Evolutionary conservation across 2,888 invertebrate species (phyloP).

Genomic region (Zelleria hepariella): DNA sequence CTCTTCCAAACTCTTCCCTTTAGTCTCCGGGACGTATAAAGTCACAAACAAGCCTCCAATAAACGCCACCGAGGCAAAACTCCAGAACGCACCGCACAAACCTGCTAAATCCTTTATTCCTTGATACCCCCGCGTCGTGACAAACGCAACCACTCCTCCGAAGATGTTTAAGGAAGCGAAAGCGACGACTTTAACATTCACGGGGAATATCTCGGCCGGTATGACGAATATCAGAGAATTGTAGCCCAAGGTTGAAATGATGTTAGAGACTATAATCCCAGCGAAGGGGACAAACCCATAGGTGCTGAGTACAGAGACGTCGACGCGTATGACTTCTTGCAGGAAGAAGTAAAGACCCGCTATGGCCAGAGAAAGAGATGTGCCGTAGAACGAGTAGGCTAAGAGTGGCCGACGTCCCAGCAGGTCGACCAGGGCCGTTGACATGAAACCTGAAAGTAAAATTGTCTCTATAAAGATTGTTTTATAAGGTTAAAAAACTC

Average conservation of each 20-base stretch:
- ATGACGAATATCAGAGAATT: conserved; percentile 60
- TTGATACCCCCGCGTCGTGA: conserved; percentile 63
- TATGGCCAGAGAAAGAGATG: conserved; percentile 23
- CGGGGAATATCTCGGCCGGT: conserved; percentile 69
- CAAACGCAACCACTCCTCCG: conserved; percentile 57
- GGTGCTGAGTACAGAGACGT: conserved; percentile 24
- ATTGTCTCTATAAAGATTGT: no score
- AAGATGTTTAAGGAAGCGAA: conserved; percentile 57
- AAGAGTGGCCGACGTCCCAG: conserved; percentile 61
- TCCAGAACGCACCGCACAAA: conserved; percentile 57
- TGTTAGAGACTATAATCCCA: conserved; percentile 40
- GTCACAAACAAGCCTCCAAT: conserved; percentile 57
- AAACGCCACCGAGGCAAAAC: conserved; percentile 54
- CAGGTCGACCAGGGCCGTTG: conserved; percentile 40
- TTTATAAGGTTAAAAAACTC: no score
- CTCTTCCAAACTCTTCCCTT: conserved; percentile 66
- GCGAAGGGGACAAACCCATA: conserved; percentile 46
- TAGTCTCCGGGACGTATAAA: conserved; percentile 70
- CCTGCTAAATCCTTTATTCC: conserved; percentile 54
- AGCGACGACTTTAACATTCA: conserved; percentile 68
- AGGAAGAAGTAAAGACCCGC: conserved; percentile 49
- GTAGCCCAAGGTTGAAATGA: conserved; percentile 48
- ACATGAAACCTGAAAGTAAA: conserved; percentile 39
- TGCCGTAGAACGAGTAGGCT: conserved; percentile 45
- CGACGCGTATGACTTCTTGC: conserved; percentile 30